Base-by-base conservation (phyloP, 1,140 invertebrate species). In the Arion vulgaris region DNA sequence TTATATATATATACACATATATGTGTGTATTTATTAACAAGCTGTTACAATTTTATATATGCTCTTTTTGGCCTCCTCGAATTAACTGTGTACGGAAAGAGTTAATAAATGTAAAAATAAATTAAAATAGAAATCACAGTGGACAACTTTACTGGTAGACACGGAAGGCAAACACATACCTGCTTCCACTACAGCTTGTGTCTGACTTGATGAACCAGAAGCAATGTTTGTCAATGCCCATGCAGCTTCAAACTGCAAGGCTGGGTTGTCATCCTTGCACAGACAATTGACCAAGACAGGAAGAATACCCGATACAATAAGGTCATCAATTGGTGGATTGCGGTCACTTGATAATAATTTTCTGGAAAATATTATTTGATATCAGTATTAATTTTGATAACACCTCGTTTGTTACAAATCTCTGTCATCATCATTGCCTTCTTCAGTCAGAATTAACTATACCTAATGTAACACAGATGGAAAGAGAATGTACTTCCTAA, bases 171-270 rank as follows among this genome's bases (percentile, higher is more conserved):
- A 15, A 19, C 19, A 82, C 85, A 77, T 84, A 92, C 92, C 92
- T 66, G 97, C 97, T 85, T 95, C 94, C 5, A 99, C 98, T 34
- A 99, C 98, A 92, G 98, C 95, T 85, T 98, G 97, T 36, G 98
- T 99, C 94, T 99, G 98, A 86, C 95, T 94, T 0, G 98, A 98
- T 69, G 97, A 99, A 76, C 98, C 98, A n/a, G 97, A 98, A 5
- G 98, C 98, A 90, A 99, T 99, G 91, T 99, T 99, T 85, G 98
- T 99, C 82, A 99, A 93, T 72, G 98, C 98, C 98, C 98, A 99
- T 26, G 98, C 97, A 84, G 98, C 97, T 94, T 99, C 98, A 93
- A 99, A 99, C 93, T 99, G 98, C 83, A 99, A 93, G 77, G 95
- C 95, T 69, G 98, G 96, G 75, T 88, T 89, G 78, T 91, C 96